Conservation (phyloP, 2,113 vertebrate genomes). For the Heterochromis multidens region DNA sequence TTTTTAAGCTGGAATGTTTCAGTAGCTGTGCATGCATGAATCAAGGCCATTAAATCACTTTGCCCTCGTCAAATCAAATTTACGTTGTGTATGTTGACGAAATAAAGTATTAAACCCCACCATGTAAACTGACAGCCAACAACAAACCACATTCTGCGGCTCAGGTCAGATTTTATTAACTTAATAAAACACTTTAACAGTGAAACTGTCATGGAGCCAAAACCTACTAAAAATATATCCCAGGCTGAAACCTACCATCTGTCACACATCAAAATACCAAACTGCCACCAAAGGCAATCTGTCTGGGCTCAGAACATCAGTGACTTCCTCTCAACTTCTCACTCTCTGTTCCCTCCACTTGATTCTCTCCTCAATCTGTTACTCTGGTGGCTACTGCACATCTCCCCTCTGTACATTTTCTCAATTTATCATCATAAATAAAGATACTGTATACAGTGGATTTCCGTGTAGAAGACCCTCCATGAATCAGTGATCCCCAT, state of each 20-base stretch:
- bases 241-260: conserved; percentile 37
- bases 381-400: background rate
- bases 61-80: background rate
- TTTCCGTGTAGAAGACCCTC: background rate
- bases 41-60: background rate
- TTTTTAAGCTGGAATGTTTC: background rate
- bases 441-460: background rate
- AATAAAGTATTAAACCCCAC: background rate
- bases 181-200: background rate
- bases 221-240: conserved; percentile 18
- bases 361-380: conserved; percentile 7
- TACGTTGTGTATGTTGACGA: background rate
- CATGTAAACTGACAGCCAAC: background rate
- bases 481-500: background rate
- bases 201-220: background rate
- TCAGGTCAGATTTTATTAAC: background rate
- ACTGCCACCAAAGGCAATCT: conserved; percentile 26
- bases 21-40: background rate
- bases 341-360: conserved; percentile 12
- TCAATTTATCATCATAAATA: background rate
- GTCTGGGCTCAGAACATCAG: conserved; percentile 7
- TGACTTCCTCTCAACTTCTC: conserved; percentile 11
- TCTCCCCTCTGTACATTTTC: background rate
- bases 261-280: conserved; percentile 42
- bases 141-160: background rate